Percentiles rank a stretch among this genome's conserved stretches.
Evolutionary conservation across 2,888 invertebrate species (phyloP).

Genomic region (Polyploca ridens): DNA sequence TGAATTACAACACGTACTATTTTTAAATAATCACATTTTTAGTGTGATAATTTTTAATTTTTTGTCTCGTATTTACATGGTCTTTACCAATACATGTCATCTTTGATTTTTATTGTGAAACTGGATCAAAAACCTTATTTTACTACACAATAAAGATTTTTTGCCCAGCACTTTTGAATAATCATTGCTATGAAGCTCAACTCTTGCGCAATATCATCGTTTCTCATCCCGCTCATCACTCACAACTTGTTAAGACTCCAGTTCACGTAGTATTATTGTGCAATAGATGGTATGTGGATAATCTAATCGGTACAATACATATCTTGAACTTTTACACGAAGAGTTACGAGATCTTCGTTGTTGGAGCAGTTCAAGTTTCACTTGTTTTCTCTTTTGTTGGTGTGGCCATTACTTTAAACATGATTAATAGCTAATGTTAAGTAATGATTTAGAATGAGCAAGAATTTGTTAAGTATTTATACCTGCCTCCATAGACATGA

Average conservation of each 20-base stretch:
- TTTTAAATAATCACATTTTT: no score
- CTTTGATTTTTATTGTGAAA: no score
- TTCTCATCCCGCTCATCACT: conserved; percentile 5
- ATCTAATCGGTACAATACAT: conserved; percentile 57
- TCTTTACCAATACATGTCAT: no score
- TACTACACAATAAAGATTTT: no score
- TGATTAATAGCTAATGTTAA: conserved; percentile 27
- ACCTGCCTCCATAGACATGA: no score
- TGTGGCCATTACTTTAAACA: conserved; percentile 27
- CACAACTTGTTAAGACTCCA: conserved; percentile 4
- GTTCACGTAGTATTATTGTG: conserved; percentile 44
- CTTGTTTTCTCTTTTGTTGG: conserved; percentile 27
- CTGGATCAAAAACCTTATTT: no score
- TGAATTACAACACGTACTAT: no score
- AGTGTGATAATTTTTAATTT: no score
- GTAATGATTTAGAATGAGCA: background rate
- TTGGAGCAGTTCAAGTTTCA: conserved; percentile 5
- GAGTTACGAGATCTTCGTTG: conserved; percentile 31
- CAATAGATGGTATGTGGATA: conserved; percentile 57
- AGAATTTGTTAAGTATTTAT: no score
- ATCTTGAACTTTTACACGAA: conserved; percentile 67
- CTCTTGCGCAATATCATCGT: background rate
- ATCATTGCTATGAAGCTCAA: background rate
- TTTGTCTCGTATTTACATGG: no score
- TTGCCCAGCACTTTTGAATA: background rate